These are phyloP conservation scores for Gasteruption jaculator DNA, from an alignment of 2,888 invertebrate species.

Conservation along the genomic window DNA sequence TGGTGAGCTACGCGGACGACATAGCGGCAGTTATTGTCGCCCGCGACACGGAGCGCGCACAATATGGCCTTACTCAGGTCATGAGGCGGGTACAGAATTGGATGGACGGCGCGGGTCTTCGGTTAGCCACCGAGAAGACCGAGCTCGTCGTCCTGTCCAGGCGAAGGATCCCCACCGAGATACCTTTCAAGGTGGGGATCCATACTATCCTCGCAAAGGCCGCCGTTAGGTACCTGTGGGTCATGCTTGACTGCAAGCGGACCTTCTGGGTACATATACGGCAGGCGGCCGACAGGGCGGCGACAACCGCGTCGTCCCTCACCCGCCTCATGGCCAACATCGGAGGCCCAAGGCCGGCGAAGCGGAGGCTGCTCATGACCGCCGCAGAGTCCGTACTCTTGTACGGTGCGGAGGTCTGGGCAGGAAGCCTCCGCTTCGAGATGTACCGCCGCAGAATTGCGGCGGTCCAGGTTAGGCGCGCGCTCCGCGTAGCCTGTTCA, in stretches of 20 bases:
- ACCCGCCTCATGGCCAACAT: no score
- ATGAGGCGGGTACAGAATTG: constrained; percentile 12
- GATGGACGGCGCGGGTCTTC: constrained; percentile 12
- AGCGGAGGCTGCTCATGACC: background rate
- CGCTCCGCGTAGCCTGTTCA: constrained; percentile 15
- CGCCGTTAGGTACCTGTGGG: constrained; percentile 23
- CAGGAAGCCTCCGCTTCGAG: constrained; percentile 1
- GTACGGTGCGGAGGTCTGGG: constrained; percentile 11
- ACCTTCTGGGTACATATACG: constrained; percentile 20
- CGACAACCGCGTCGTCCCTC: no score
- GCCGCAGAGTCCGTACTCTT: background rate
- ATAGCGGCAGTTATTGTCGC: no score
- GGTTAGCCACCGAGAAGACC: constrained; percentile 14
- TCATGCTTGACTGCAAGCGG: constrained; percentile 16
- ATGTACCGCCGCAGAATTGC: constrained; percentile 9
- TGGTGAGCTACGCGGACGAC: no score
- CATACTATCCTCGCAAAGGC: background rate
- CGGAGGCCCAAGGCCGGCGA: no score
- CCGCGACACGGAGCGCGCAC: constrained; percentile 14
- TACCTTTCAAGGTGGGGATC: background rate
- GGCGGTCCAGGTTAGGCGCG: constrained; percentile 9
- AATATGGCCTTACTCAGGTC: constrained; percentile 1
- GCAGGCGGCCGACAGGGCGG: no score
- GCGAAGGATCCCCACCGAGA: constrained; percentile 12
- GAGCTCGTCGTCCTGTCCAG: constrained; percentile 17